A percentile compares a stretch with the other conserved stretches of the same genome.
phyloP scores from a whole-genome alignment of 2,113 vertebrate genomes.

The Nothocercus julius region DNA sequence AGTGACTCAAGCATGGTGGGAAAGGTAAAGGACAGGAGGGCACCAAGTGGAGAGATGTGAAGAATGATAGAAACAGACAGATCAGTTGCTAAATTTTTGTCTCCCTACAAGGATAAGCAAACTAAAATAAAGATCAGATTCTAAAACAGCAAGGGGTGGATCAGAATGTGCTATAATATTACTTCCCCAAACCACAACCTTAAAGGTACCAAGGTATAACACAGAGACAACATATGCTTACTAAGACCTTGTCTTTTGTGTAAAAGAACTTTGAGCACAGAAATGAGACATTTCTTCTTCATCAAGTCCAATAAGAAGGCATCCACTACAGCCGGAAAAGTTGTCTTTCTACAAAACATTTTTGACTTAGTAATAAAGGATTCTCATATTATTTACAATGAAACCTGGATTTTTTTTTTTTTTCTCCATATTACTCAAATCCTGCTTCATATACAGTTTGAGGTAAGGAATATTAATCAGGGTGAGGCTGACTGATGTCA shows the following conservation, averaged over 20 bases:
- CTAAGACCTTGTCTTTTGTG: not conserved
- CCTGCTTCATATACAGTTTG: slow-evolving; percentile 9
- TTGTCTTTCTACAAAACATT: not conserved
- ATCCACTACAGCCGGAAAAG: not conserved
- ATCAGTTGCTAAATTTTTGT: not conserved
- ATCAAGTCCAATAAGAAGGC: not conserved
- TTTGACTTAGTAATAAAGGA: not conserved
- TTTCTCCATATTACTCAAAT: not conserved
- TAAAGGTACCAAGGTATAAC: not conserved
- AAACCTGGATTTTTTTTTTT: not conserved
- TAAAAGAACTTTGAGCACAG: not conserved
- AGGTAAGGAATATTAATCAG: slow-evolving; percentile 58
- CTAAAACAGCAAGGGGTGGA: not conserved
- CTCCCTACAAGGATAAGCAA: not conserved
- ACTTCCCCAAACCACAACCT: not conserved
- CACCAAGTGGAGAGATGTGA: not conserved
- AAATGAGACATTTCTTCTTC: not conserved
- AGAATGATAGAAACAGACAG: not conserved
- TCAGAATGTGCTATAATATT: not conserved
- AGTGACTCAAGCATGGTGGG: not conserved
- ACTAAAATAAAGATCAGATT: not conserved
- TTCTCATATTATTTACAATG: not conserved
- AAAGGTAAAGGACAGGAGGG: not conserved
- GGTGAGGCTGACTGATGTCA: slow-evolving; percentile 48
- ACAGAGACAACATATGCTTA: not conserved